phyloP scores from a whole-genome alignment of 1,140 invertebrate species.

The Drosophila arawakana region DNA sequence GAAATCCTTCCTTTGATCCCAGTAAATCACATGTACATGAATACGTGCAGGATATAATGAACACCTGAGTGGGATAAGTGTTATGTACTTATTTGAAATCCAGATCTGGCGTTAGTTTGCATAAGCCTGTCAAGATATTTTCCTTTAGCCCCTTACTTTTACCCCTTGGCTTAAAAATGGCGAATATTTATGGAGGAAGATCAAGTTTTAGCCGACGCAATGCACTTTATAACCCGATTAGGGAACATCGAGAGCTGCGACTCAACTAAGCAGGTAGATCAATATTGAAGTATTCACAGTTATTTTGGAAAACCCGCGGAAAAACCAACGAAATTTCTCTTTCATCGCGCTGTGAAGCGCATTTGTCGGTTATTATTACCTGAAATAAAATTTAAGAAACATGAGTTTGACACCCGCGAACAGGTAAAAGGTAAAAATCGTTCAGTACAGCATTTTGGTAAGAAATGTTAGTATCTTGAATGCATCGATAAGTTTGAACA shows the following conservation, averaged over 20 bases:
- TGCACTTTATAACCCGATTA: conserved; percentile 49
- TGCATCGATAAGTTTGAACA: background rate
- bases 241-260: conserved; percentile 6
- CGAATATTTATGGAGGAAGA: conserved; percentile 59
- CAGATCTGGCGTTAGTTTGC: conserved; percentile 34
- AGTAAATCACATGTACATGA: background rate
- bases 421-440: background rate
- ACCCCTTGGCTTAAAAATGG: conserved; percentile 13
- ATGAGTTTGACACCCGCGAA: conserved; percentile 3
- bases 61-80: background rate
- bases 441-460: background rate
- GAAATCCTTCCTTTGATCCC: too few species aligned
- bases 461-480: background rate
- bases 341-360: conserved; percentile 48
- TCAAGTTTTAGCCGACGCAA: conserved; percentile 51
- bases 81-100: background rate
- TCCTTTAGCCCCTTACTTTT: conserved; percentile 5
- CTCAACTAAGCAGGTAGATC: conserved; percentile 48
- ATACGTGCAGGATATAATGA: background rate
- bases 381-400: conserved; percentile 12
- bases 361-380: conserved; percentile 40
- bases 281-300: conserved; percentile 61
- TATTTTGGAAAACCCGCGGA: conserved; percentile 71
- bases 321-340: conserved; percentile 64
- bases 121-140: conserved; percentile 47